phyloP scores from a whole-genome alignment of 2,113 vertebrate species.

The Hippocampus mohnikei region DNA sequence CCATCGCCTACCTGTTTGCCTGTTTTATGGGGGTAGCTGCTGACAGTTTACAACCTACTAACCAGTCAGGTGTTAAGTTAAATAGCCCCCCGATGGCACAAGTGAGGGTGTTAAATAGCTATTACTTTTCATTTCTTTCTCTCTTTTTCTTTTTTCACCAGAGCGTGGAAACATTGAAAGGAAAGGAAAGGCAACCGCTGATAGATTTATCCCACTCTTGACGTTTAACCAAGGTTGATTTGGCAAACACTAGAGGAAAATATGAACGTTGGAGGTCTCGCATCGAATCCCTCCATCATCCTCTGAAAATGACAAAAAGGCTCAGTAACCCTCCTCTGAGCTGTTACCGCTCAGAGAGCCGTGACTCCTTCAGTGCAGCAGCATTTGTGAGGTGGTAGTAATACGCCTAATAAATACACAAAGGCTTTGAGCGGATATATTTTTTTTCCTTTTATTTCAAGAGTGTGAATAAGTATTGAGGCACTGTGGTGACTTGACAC shows the following conservation, averaged over 20 bases:
- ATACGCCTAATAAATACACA: background rate
- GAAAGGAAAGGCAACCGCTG: background rate
- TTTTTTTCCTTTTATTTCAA: background rate
- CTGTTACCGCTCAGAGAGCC: background rate
- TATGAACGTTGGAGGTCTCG: background rate
- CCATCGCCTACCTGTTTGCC: constrained; percentile 11
- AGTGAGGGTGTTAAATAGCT: background rate
- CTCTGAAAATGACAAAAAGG: constrained; percentile 13
- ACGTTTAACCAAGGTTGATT: constrained; percentile 10
- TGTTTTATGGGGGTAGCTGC: constrained; percentile 15
- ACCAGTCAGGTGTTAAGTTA: constrained; percentile 13
- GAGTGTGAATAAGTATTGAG: background rate
- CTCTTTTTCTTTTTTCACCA: background rate
- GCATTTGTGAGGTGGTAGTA: constrained; percentile 1
- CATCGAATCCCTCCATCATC: background rate
- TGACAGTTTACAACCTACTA: constrained; percentile 22
- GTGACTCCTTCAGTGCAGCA: background rate
- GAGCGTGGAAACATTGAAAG: background rate
- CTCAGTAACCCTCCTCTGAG: constrained; percentile 5
- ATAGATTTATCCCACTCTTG: background rate
- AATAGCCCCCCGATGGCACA: background rate
- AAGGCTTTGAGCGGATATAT: background rate
- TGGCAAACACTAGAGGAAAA: background rate
- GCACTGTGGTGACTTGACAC: background rate
- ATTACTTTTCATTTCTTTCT: background rate